Conservation (phyloP, 2,797 vertebrate genomes). For the Antrozous pallidus region DNA sequence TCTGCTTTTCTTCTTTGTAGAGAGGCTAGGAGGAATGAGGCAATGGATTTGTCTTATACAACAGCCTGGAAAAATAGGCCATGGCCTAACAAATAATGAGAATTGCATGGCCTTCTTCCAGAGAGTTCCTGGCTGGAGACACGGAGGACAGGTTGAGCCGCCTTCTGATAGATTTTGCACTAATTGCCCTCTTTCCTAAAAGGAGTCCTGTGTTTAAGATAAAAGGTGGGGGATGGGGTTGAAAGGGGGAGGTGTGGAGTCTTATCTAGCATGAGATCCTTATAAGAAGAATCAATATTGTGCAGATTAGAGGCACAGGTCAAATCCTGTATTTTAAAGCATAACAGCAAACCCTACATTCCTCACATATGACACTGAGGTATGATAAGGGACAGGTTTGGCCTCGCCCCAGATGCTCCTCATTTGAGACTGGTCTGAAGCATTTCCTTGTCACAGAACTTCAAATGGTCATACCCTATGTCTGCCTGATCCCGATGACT, state of each 20-base stretch:
- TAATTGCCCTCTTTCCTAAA: conserved; percentile 64
- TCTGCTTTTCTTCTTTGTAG: conserved; percentile 71
- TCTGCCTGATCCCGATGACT: background rate
- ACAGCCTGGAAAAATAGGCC: conserved; percentile 75
- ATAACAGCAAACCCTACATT: background rate
- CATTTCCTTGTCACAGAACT: background rate
- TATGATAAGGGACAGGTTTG: background rate
- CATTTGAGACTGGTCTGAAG: background rate
- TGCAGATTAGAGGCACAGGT: background rate
- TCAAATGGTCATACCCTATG: background rate
- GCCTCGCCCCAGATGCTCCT: background rate
- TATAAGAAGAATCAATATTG: conserved; percentile 9
- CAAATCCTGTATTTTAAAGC: background rate
- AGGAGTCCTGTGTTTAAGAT: conserved; percentile 50
- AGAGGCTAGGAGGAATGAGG: conserved; percentile 67
- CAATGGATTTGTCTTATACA: conserved; percentile 68
- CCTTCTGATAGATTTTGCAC: conserved; percentile 71
- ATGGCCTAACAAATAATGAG: conserved; percentile 73
- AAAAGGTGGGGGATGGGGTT: background rate
- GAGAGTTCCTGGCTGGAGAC: conserved; percentile 69
- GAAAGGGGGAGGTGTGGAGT: background rate
- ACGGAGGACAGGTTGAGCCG: conserved; percentile 70
- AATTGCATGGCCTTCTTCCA: conserved; percentile 69
- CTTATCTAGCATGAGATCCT: background rate
- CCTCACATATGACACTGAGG: background rate